phyloP scores from a whole-genome alignment of 2,113 vertebrate genomes.

The Sturnira hondurensis region DNA sequence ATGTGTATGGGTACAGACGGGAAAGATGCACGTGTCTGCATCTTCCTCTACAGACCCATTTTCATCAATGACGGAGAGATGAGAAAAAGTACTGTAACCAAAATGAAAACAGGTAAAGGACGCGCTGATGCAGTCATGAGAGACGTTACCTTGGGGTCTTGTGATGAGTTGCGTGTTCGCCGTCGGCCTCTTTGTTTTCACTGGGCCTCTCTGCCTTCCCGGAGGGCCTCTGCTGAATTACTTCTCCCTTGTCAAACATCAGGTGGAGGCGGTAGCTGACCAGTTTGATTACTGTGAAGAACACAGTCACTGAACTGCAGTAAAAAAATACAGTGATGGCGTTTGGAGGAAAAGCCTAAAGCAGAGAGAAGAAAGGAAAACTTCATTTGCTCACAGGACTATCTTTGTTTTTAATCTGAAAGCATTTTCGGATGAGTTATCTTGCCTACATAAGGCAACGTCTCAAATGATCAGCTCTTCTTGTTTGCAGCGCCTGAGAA shows the following conservation, averaged over 20 bases:
- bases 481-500: neutral
- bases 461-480: neutral
- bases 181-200: conserved; percentile 81
- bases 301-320: conserved; percentile 89
- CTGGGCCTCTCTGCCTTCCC: conserved; percentile 81
- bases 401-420: neutral
- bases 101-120: neutral
- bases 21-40: neutral
- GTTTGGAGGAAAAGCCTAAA: conserved; percentile 92
- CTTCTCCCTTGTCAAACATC: conserved; percentile 94
- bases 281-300: conserved; percentile 93
- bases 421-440: neutral
- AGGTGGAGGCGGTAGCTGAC: conserved; percentile 94
- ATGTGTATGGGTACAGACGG: neutral
- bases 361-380: conserved; percentile 32
- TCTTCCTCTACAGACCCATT: neutral
- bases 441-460: neutral
- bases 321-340: conserved; percentile 90
- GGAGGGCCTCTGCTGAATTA: conserved; percentile 83
- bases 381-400: neutral
- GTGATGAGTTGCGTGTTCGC: conserved; percentile 78
- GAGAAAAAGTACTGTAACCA: neutral
- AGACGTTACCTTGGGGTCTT: conserved; percentile 81
- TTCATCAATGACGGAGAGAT: neutral
- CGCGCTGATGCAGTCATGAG: neutral